Evolutionary conservation across 2,113 vertebrate genomes (phyloP), one percentile per base, ranked within the genome.

Genomic region (Lathamus discolor): DNA sequence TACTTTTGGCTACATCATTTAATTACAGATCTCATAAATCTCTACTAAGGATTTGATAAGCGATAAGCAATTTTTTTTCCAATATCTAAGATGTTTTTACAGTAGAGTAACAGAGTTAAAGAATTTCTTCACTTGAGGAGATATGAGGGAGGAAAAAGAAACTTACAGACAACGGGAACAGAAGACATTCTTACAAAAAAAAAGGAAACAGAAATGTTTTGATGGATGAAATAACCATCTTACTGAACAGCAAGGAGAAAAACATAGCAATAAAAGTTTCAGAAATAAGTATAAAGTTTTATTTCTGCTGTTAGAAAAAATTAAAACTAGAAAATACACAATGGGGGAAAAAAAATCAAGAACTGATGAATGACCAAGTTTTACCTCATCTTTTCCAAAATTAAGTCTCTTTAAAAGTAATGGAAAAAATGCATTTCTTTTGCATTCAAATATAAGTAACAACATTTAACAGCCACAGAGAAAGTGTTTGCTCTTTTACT

Each of bases 1-100:
- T 75, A 17, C 51, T 83, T 68, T 39, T 78, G 8, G 28, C 39
- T 44, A 31, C 12, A 44, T 35, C 3, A 81, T 76, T 79, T 79
- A 13, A 17, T 54, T 5, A 11, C 1, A 2, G 61, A 22, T 43
- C 35, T 91, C 33, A 48, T 23, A 52, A 48, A 23, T 44, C 3
- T 76, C 19, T n/a, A 22, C 11, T 48, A 62, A 48, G 17, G 6
- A 3, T 61, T 49, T 62, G 44, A 17, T 48, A 51, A 78, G 16
- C 6, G 17, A 39, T 19, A 31, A 49, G 5, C 3, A 49, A 4
- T 10, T 43, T 57, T 61, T 61, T 63, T 66, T 59, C 11, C 17
- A 69, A 3, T 39, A 31, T 12, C 7, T 0, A 1, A 85, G 3
- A 4, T 33, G 0, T n/a, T 79, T 84, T 70, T 48, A 20, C 13